Conservation (phyloP, 2,888 invertebrate genomes). For the Hemithea aestivaria region DNA sequence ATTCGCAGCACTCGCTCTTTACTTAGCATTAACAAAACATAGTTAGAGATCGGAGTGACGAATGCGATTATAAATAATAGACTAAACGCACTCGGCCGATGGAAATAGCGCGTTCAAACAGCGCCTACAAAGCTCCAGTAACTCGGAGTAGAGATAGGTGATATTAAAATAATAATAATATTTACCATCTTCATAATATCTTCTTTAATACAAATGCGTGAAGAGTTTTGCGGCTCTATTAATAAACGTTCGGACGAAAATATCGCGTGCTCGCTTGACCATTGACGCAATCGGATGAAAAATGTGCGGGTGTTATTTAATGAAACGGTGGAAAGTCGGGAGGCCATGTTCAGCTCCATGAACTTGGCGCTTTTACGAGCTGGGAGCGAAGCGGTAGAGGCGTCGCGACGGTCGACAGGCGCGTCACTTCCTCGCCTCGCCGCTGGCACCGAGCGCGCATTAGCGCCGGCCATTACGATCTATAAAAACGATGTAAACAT, state of each 20-base stretch:
- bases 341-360: constrained; percentile 51
- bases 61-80: constrained; percentile 68
- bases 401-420: constrained; percentile 27
- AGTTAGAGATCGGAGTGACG: constrained; percentile 58
- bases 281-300: constrained; percentile 75
- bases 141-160: constrained; percentile 39
- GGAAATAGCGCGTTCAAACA: constrained; percentile 53
- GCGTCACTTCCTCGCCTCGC: constrained; percentile 23
- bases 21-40: constrained; percentile 66
- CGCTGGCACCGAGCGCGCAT: constrained; percentile 27
- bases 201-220: constrained; percentile 71
- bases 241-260: constrained; percentile 70
- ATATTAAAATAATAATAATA: constrained; percentile 69
- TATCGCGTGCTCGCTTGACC: constrained; percentile 67
- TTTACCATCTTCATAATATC: constrained; percentile 70
- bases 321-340: constrained; percentile 59
- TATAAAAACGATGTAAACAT: constrained; percentile 56
- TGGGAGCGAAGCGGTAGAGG: constrained; percentile 15
- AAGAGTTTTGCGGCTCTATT: constrained; percentile 70
- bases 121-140: constrained; percentile 58
- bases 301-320: constrained; percentile 71
- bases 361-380: constrained; percentile 55
- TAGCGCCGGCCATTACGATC: constrained; percentile 44
- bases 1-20: constrained; percentile 53
- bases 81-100: constrained; percentile 45